phyloP scores from a whole-genome alignment of 2,113 vertebrate genomes.

The Pungitius pungitius region DNA sequence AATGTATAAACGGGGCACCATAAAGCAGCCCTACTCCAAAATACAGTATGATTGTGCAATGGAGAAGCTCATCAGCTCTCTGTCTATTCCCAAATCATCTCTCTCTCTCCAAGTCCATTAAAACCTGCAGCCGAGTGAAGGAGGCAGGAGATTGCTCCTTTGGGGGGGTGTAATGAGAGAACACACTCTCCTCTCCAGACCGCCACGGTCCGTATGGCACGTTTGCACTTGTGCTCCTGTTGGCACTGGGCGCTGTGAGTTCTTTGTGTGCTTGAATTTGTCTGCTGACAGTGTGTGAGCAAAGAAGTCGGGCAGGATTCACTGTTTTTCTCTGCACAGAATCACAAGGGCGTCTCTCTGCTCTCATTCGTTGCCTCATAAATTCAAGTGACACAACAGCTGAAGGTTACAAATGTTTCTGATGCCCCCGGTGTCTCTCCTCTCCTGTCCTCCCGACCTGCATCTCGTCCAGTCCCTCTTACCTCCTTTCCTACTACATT shows the following conservation, averaged over 20 bases:
- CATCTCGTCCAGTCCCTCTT: not conserved
- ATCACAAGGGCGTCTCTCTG: not conserved
- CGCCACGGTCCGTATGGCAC: slow-evolving; percentile 45
- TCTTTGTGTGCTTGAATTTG: slow-evolving; percentile 37
- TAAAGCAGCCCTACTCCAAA: not conserved
- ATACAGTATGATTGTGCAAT: not conserved
- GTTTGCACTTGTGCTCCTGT: slow-evolving; percentile 50
- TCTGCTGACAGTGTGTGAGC: slow-evolving; percentile 1
- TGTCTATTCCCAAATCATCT: slow-evolving; percentile 41
- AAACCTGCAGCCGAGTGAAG: slow-evolving; percentile 21
- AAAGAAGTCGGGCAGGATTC: slow-evolving; percentile 18
- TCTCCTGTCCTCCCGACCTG: not conserved
- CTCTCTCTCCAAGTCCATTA: slow-evolving; percentile 34
- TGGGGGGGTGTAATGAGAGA: slow-evolving; percentile 71
- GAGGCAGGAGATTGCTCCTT: slow-evolving; percentile 52
- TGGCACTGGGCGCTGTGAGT: slow-evolving; percentile 6
- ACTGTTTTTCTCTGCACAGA: slow-evolving; percentile 10
- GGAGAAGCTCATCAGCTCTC: slow-evolving; percentile 43
- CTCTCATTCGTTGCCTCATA: no score
- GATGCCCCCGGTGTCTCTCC: no score
- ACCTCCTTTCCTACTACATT: not conserved
- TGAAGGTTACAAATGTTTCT: slow-evolving; percentile 53
- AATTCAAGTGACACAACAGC: slow-evolving; percentile 20
- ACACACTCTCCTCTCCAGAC: slow-evolving; percentile 54
- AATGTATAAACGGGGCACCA: not conserved